These are phyloP conservation scores for Calyptomena viridis DNA, from an alignment of 2,113 vertebrate species.

Conservation along the genomic window DNA sequence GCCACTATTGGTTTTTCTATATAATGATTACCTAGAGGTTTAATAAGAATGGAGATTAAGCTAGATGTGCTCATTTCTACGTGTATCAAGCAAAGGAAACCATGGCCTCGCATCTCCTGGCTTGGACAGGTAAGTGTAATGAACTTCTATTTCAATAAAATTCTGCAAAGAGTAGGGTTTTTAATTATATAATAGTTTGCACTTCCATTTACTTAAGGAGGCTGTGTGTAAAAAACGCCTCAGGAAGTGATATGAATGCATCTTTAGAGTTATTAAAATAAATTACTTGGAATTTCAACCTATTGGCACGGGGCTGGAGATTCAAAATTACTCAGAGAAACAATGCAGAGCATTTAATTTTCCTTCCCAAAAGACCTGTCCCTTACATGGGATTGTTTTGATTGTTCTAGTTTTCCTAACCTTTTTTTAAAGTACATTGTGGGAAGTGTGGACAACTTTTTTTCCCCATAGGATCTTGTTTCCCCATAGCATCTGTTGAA, in stretches of 20 bases:
- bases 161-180: neutral
- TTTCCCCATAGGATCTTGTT: fast-evolving
- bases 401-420: neutral
- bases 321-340: neutral
- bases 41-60: conserved; percentile 71
- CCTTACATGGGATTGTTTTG: neutral
- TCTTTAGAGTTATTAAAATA: neutral
- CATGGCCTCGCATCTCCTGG: conserved; percentile 77
- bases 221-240: neutral
- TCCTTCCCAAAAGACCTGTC: fast-evolving
- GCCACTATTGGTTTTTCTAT: neutral
- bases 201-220: fast-evolving
- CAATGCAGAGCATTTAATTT: neutral
- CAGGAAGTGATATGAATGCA: neutral
- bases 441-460: neutral
- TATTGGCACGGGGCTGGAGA: neutral
- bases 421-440: neutral
- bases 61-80: conserved; percentile 76
- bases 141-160: neutral
- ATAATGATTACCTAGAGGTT: neutral
- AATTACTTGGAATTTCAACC: neutral
- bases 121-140: conserved; percentile 72
- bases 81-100: conserved; percentile 74
- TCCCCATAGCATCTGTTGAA: neutral
- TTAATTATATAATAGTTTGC: neutral